Evolutionary conservation across 2,888 invertebrate species (phyloP).

Genomic region (Colletes collaris): DNA sequence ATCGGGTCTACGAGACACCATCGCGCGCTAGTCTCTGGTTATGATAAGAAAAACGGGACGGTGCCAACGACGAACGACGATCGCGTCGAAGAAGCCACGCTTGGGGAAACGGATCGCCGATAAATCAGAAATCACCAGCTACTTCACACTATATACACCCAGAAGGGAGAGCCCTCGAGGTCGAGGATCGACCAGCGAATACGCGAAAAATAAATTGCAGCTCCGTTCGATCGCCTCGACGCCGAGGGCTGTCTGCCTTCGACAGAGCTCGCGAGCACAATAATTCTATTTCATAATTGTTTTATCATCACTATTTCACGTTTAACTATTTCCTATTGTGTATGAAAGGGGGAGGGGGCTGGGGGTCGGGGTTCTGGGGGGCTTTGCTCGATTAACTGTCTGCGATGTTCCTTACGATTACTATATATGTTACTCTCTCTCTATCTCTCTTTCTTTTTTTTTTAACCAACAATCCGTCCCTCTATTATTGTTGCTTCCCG

Average conservation of each 20-base stretch:
- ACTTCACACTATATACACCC: slow-evolving; percentile 73
- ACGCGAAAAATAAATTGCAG: slow-evolving; percentile 32
- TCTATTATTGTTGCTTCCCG: slow-evolving; percentile 5
- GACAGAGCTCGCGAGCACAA: slow-evolving; percentile 78
- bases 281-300: slow-evolving; percentile 76
- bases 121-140: slow-evolving; percentile 60
- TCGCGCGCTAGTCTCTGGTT: no score
- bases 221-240: slow-evolving; percentile 13
- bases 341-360: slow-evolving; percentile 52
- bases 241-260: slow-evolving; percentile 37
- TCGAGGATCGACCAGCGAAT: slow-evolving; percentile 35
- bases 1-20: no score
- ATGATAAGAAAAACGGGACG: no score
- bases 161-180: slow-evolving; percentile 48
- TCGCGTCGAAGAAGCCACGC: neutral
- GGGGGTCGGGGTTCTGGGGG: slow-evolving; percentile 17
- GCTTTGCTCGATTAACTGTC: slow-evolving; percentile 21
- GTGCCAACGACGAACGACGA: neutral
- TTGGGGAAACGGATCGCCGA: slow-evolving; percentile 14
- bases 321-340: slow-evolving; percentile 77
- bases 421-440: neutral
- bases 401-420: slow-evolving; percentile 29
- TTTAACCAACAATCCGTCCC: slow-evolving; percentile 23
- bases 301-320: slow-evolving; percentile 74
- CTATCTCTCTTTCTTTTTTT: neutral